phyloP scores from a whole-genome alignment of 2,888 invertebrate species.

The Ashinkailepas kermadecensis region DNA sequence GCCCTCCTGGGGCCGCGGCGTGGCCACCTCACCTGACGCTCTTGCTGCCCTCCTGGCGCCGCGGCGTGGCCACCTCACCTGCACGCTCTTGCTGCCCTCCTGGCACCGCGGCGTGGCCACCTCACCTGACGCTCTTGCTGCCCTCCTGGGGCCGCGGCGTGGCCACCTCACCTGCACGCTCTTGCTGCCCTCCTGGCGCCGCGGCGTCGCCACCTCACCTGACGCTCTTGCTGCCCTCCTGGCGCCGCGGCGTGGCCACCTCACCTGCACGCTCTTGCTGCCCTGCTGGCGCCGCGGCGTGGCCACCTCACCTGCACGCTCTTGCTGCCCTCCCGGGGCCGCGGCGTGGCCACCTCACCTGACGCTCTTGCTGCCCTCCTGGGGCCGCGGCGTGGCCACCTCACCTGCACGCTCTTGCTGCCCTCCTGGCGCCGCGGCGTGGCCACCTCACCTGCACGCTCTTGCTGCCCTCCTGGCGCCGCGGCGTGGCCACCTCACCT shows the following conservation, averaged over 20 bases:
- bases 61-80: not conserved
- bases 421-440: conserved; percentile 66
- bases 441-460: conserved; percentile 8
- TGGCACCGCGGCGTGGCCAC: conserved; percentile 51
- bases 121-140: conserved; percentile 31
- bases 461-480: conserved; percentile 60
- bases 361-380: conserved; percentile 52
- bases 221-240: conserved; percentile 52
- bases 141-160: conserved; percentile 65
- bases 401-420: conserved; percentile 30
- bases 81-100: conserved; percentile 49
- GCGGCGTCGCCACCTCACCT: not conserved
- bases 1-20: conserved; percentile 66
- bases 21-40: conserved; percentile 7
- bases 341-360: not conserved
- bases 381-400: conserved; percentile 42
- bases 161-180: conserved; percentile 8
- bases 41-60: conserved; percentile 60
- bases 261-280: conserved; percentile 30
- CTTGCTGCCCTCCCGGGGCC: conserved; percentile 59
- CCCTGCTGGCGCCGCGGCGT: conserved; percentile 66
- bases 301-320: conserved; percentile 8
- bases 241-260: conserved; percentile 47
- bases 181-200: conserved; percentile 60
- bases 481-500: not conserved